Evolutionary conservation across 2,888 invertebrate species (phyloP).

Genomic region (Drosophila borealis): DNA sequence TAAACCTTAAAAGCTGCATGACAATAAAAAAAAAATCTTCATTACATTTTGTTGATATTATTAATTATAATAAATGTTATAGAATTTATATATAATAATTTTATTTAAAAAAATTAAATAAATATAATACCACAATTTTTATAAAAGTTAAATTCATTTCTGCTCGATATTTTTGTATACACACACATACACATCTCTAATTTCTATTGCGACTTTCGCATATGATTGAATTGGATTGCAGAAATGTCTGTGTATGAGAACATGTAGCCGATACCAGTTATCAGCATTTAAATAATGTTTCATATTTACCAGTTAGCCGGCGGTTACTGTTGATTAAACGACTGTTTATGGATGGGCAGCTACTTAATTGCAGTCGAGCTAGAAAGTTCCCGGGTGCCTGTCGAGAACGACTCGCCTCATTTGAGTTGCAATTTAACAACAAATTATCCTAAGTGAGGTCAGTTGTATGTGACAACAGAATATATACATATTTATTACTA

Average conservation of each 20-base stretch:
- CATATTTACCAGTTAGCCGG: constrained; percentile 13
- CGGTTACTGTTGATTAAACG: constrained; percentile 17
- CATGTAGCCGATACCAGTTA: constrained; percentile 42
- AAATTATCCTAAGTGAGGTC: constrained; percentile 32
- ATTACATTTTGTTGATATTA: no score
- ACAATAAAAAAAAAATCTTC: no score
- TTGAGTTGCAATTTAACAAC: constrained; percentile 1
- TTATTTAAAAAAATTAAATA: not conserved
- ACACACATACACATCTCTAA: constrained; percentile 1
- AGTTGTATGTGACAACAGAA: constrained; percentile 31
- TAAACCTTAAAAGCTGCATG: no score
- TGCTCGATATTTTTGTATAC: not conserved
- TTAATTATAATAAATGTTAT: no score
- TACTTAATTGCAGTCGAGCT: constrained; percentile 12
- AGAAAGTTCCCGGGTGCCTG: constrained; percentile 10
- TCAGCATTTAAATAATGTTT: constrained; percentile 36
- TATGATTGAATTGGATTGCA: not conserved
- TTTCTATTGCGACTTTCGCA: constrained; percentile 14
- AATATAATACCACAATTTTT: no score
- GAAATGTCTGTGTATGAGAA: constrained; percentile 21
- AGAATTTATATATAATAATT: not conserved
- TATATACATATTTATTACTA: constrained; percentile 2
- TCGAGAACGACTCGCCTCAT: constrained; percentile 13
- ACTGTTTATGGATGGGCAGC: constrained; percentile 21
- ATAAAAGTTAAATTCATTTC: not conserved